Evolutionary conservation across 2,113 vertebrate genomes (phyloP), one percentile per base, ranked within the genome.

Genomic region (Struthio camelus): DNA sequence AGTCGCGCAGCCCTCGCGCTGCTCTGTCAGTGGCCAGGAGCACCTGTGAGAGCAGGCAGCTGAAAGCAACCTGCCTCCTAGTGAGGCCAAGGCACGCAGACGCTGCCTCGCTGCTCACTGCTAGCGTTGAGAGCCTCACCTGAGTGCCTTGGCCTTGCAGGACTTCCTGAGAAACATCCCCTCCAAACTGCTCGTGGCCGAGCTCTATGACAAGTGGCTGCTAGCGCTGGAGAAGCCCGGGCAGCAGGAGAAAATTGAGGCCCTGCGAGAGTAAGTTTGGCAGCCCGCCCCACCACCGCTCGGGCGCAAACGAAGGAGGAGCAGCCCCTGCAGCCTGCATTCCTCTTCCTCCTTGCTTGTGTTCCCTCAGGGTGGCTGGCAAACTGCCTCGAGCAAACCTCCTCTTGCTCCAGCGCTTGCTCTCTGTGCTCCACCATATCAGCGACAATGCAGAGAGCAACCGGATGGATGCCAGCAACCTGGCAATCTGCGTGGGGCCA

Each of bases 81-180:
- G 10, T 30, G 70, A 72, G 50, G 18, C 40, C 28, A 28, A 54
- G 40, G 28, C 14, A n/a, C 30, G 10, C 40, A 22, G 14, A 18
- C 19, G n/a, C 27, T 54, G n/a, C 34, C 16, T 58, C 30, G 32
- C 28, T 32, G 30, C 54, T 56, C 27, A 27, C 54, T 56, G 27
- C 54, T 56, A 56, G 54, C 16, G 28, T 34, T 24, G 8, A 66
- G 6, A 50, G 50, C 23, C n/a, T 58, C 23, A 87, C 27, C 10
- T 0, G 6, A 14, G 22, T 7, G 13, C n/a, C 22, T 40, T 67
- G 58, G 40, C 30, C 72, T 93, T 90, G 36, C 96, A 56, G 54
- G 54, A 56, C 54, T 99, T 99, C 92, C 98, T 99, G 54, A 97
- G 98, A 64, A 98, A 98, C 3, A 98, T 99, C 89, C 99, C 99